Evolutionary conservation across 1,140 invertebrate species (phyloP).

Genomic region (Araneus ventricosus): DNA sequence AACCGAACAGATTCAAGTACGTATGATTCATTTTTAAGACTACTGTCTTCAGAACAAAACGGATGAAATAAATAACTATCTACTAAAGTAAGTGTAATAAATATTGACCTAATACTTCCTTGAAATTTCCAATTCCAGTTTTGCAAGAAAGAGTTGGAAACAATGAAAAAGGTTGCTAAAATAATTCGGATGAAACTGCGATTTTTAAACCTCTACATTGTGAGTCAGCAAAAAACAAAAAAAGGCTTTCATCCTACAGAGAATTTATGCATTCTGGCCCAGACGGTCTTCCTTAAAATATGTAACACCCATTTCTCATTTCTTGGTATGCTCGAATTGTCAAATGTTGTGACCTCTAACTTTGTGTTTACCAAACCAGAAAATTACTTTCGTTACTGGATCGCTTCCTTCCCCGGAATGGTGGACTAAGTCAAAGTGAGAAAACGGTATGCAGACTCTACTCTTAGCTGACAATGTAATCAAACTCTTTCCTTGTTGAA

Average conservation of each 20-base stretch:
- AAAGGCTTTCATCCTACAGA: background rate
- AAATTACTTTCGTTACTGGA: background rate
- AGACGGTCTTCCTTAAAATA: constrained; percentile 15
- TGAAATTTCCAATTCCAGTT: background rate
- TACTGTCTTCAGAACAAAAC: no score
- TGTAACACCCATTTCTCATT: constrained; percentile 5
- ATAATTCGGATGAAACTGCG: background rate
- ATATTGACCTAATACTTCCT: background rate
- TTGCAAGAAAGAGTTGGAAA: background rate
- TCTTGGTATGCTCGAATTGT: background rate
- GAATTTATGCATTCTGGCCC: background rate
- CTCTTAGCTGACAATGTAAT: background rate
- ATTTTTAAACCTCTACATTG: background rate
- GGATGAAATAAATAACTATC: no score
- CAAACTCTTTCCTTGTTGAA: background rate
- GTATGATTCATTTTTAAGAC: no score
- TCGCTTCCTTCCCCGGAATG: background rate
- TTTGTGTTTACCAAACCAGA: constrained; percentile 3
- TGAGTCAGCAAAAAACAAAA: background rate
- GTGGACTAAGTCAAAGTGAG: background rate
- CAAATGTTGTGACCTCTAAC: constrained; percentile 25
- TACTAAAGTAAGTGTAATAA: background rate
- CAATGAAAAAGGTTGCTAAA: background rate
- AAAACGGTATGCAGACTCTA: background rate
- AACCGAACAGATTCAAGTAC: no score